A percentile compares a stretch with the other conserved stretches of the same genome.
Conservation (phyloP, 2,113 vertebrate species). For the Oncorhynchus clarkii region DNA sequence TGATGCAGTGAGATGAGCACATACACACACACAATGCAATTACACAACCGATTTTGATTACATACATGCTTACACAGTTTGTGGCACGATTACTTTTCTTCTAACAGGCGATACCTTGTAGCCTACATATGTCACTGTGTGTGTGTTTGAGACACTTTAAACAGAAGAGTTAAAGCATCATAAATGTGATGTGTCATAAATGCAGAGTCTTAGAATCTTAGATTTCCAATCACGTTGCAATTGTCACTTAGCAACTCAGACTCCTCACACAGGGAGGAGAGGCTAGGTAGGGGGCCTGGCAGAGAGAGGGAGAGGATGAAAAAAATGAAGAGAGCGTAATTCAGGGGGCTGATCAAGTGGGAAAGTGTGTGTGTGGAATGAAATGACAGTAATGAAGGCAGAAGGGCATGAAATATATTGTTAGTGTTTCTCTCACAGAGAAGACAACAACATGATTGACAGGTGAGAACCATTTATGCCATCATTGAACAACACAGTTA, state of each 20-base stretch:
- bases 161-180: slow-evolving; percentile 5
- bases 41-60: background rate
- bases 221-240: slow-evolving; percentile 23
- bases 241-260: slow-evolving; percentile 32
- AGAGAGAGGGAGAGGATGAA: background rate
- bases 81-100: background rate
- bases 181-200: slow-evolving; percentile 53
- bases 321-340: slow-evolving; percentile 5
- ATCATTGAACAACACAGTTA: background rate
- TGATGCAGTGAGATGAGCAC: slow-evolving; percentile 1
- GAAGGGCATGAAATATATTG: no score
- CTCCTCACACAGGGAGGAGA: background rate
- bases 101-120: background rate
- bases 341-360: slow-evolving; percentile 2
- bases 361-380: background rate
- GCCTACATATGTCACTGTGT: background rate
- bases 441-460: slow-evolving; percentile 1
- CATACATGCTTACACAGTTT: slow-evolving; percentile 3
- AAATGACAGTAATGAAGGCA: slow-evolving; percentile 1
- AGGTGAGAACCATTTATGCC: slow-evolving; percentile 29
- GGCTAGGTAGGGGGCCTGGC: background rate
- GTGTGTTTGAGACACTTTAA: slow-evolving; percentile 18
- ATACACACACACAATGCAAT: slow-evolving; percentile 14
- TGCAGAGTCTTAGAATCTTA: slow-evolving; percentile 17
- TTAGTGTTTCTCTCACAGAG: no score